Conservation (phyloP, 2,888 invertebrate species). For the Crocallis elinguaria region DNA sequence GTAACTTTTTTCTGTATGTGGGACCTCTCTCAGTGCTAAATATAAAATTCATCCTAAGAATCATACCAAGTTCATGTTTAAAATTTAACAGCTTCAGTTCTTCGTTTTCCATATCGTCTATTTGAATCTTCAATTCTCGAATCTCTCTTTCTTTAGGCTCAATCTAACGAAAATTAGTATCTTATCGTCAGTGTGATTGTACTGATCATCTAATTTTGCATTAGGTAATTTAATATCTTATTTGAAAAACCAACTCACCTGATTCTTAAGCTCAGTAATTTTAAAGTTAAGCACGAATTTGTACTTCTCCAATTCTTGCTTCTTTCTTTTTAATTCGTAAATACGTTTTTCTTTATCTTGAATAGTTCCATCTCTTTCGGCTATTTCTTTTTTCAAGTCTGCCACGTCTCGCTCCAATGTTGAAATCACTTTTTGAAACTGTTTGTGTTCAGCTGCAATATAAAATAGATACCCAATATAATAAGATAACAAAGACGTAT, state of each 20-base stretch:
- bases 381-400: constrained; percentile 93
- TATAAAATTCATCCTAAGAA: constrained; percentile 1
- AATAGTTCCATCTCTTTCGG: constrained; percentile 92
- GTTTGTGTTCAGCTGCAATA: constrained; percentile 86
- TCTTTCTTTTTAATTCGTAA: constrained; percentile 92
- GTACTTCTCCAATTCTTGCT: constrained; percentile 95
- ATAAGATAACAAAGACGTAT: too few species aligned
- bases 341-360: constrained; percentile 94
- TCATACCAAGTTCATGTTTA: constrained; percentile 78
- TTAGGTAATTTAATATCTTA: constrained; percentile 5
- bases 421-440: constrained; percentile 89
- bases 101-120: constrained; percentile 93
- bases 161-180: constrained; percentile 81
- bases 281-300: constrained; percentile 96
- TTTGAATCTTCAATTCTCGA: constrained; percentile 91
- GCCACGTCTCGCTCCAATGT: constrained; percentile 91
- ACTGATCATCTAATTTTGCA: not conserved
- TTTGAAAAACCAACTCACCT: constrained; percentile 62
- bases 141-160: constrained; percentile 93
- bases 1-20: constrained; percentile 67
- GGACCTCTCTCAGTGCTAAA: not conserved
- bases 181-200: constrained; percentile 10
- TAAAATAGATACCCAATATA: not conserved
- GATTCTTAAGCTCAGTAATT: constrained; percentile 93
- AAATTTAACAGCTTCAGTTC: constrained; percentile 86